Conservation (phyloP, 2,797 vertebrate genomes). For the Epinephelus malabaricus region DNA sequence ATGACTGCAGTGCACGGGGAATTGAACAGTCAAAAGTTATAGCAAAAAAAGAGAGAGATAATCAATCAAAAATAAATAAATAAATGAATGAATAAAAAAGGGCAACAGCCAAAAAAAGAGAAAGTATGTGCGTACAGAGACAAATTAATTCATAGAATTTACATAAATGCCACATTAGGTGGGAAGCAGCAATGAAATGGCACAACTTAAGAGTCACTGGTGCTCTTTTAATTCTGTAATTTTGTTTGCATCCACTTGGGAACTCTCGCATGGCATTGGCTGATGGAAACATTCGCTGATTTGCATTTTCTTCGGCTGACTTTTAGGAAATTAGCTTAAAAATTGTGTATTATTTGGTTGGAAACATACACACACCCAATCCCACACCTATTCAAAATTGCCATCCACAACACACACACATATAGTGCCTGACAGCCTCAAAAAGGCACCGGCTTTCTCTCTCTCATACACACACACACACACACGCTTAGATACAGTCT, state of each 20-base stretch:
- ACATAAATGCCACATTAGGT: constrained; percentile 67
- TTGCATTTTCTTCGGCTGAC: constrained; percentile 54
- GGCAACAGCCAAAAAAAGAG: constrained; percentile 1
- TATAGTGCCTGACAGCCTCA: too few species aligned
- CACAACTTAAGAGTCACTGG: constrained; percentile 51
- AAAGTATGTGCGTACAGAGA: constrained; percentile 4
- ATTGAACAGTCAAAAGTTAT: neutral
- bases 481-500: neutral
- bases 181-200: constrained; percentile 47
- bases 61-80: constrained; percentile 27
- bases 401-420: constrained; percentile 31
- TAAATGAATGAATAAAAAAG: neutral
- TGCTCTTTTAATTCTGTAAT: constrained; percentile 58
- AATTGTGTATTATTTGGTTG: constrained; percentile 30
- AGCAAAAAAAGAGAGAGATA: neutral
- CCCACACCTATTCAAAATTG: constrained; percentile 28
- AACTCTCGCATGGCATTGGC: constrained; percentile 15
- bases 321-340: constrained; percentile 51
- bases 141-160: constrained; percentile 60
- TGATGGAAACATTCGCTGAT: constrained; percentile 46
- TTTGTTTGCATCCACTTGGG: constrained; percentile 60
- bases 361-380: constrained; percentile 20
- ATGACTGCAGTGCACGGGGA: constrained; percentile 9
- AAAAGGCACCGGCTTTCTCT: neutral
- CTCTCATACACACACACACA: constrained; percentile 4